Base-by-base conservation (phyloP, 2,888 invertebrate species). In the Lasius platythorax region DNA sequence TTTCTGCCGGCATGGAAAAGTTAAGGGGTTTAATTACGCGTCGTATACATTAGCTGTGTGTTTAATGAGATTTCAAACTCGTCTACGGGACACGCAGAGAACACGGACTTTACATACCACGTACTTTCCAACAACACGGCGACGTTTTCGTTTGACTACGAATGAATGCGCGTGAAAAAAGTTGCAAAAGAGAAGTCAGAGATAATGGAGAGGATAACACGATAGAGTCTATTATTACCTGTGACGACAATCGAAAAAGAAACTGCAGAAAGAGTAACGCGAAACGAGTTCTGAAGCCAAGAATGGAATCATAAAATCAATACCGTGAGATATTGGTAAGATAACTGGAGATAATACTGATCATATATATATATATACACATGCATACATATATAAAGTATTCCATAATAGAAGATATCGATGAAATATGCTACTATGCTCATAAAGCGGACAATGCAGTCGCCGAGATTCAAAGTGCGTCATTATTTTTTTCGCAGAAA, bases 61-160 rank as follows among this genome's bases (percentile, higher is more conserved):
- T 61, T 79, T 72, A 79, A 72, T 79, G 79, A 61, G 46, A 43
- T 72, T 72, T 79, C 79, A 79, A 79, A 79, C 61, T 79, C 23
- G 43, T 33, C 12, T 37, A 33, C 72, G 46, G 46, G 2, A 46
- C 46, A 33, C 12, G 50, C 18, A 43, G 30, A 18, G 33, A 56
- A 46, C 28, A 53, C 33, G 23, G 46, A 53, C 50, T 53, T 53
- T n/a, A 53, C 50, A 50, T 50, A 46, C 11, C n/a, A 56, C 30
- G 5, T 79, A 79, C 6, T 79, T 58, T 61, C 61, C 37, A 68
- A 46, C 37, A 72, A 70, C 72, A 23, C 46, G 33, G 30, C 8
- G 4, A 72, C 61, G 18, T 46, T 72, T 61, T 46, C 78, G 15
- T 56, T n/a, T 70, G 33, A 50, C 15, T 58, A 43, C n/a, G 23